phyloP scores from a whole-genome alignment of 2,888 invertebrate genomes.

The Ectropis crepuscularia region DNA sequence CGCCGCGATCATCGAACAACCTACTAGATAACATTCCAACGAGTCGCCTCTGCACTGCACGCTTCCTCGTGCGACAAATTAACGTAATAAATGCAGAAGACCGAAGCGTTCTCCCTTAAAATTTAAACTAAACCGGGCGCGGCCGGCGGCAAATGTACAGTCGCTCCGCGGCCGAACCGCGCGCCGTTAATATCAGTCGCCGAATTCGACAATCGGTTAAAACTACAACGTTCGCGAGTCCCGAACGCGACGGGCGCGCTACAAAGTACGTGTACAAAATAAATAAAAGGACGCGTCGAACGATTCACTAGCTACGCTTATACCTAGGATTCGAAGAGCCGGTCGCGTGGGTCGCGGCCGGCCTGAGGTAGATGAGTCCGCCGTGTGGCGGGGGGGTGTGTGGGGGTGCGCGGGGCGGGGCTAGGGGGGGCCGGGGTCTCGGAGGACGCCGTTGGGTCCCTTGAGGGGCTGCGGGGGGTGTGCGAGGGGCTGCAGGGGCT shows the following conservation, averaged over 20 bases:
- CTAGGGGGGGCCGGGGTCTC: constrained; percentile 46
- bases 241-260: constrained; percentile 31
- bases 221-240: constrained; percentile 42
- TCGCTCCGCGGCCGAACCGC: constrained; percentile 21
- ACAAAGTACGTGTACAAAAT: constrained; percentile 51
- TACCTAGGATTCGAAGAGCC: constrained; percentile 78
- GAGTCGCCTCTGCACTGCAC: constrained; percentile 53
- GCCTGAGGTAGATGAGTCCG: constrained; percentile 66
- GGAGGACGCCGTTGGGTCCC: constrained; percentile 64
- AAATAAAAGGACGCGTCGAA: constrained; percentile 62
- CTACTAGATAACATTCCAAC: constrained; percentile 47
- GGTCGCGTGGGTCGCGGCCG: constrained; percentile 54
- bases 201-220: constrained; percentile 40
- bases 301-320: constrained; percentile 75
- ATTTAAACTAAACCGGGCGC: constrained; percentile 51
- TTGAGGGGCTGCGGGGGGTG: constrained; percentile 33
- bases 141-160: constrained; percentile 40
- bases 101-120: constrained; percentile 53
- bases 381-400: constrained; percentile 14
- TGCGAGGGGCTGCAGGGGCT: constrained; percentile 55
- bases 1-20: constrained; percentile 44
- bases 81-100: constrained; percentile 64
- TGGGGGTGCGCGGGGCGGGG: constrained; percentile 24
- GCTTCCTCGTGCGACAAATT: constrained; percentile 54
- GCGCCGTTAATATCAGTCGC: constrained; percentile 41